These are phyloP conservation scores for Noctua fimbriata DNA, from an alignment of 2,888 invertebrate species.

Conservation along the genomic window DNA sequence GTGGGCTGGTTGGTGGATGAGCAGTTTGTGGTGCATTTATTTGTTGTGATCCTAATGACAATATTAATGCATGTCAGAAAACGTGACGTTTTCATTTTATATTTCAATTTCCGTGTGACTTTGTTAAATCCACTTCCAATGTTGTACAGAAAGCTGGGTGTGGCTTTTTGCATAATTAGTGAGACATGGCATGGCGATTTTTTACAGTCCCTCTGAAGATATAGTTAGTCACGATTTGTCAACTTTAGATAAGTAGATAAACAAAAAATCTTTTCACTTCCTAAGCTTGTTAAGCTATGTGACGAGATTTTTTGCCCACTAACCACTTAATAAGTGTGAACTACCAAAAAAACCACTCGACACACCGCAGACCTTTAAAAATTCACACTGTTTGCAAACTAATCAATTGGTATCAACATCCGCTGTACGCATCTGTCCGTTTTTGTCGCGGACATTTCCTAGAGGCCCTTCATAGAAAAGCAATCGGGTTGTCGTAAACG, in stretches of 20 bases:
- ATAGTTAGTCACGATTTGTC: constrained; percentile 22
- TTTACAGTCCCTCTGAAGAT: background rate
- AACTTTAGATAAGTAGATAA: background rate
- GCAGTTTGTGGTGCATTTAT: background rate
- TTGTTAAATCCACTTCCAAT: background rate
- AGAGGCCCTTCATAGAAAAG: constrained; percentile 90
- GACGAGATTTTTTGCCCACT: constrained; percentile 56
- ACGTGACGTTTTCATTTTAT: background rate
- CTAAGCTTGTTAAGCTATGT: constrained; percentile 31
- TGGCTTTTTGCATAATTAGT: background rate
- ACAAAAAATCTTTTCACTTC: constrained; percentile 48
- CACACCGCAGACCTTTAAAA: constrained; percentile 71
- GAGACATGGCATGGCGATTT: background rate
- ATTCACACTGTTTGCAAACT: constrained; percentile 72
- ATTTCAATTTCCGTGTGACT: background rate
- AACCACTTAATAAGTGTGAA: constrained; percentile 74
- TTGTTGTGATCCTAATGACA: background rate
- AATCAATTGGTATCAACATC: constrained; percentile 82
- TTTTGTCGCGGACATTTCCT: constrained; percentile 83
- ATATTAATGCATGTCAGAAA: background rate
- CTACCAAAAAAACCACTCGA: constrained; percentile 64
- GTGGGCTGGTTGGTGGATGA: background rate
- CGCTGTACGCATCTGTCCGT: constrained; percentile 84
- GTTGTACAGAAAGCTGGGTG: background rate
- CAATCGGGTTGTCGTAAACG: constrained; percentile 92